Evolutionary conservation across 1,140 invertebrate genomes (phyloP).

Genomic region (Pectinophora gossypiella): DNA sequence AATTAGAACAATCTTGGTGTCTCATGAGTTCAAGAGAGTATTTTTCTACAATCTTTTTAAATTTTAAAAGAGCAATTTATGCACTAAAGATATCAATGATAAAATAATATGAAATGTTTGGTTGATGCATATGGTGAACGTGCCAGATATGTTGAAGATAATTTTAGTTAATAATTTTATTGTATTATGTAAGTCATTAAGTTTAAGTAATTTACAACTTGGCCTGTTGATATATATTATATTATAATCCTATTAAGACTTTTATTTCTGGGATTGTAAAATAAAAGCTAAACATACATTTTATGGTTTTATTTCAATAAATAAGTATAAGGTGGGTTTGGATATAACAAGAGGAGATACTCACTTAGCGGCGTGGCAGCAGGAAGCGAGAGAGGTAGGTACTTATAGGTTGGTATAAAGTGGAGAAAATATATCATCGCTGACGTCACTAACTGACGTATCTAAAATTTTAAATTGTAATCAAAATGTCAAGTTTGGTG

Average conservation of each 20-base stretch:
- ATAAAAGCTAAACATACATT: constrained; percentile 64
- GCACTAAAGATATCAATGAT: constrained; percentile 63
- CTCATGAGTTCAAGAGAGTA: constrained; percentile 65
- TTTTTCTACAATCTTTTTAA: constrained; percentile 73
- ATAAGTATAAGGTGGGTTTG: no score
- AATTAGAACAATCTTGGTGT: constrained; percentile 56
- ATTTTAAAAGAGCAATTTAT: constrained; percentile 64
- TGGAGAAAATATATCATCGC: no score
- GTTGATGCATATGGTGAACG: constrained; percentile 65
- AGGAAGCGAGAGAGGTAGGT: no score
- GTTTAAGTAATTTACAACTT: constrained; percentile 75
- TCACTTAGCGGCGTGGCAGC: no score
- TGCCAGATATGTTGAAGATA: constrained; percentile 72
- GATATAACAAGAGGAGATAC: no score
- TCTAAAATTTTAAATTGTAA: no score
- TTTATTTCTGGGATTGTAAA: constrained; percentile 75
- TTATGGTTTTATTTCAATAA: constrained; percentile 39
- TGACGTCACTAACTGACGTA: no score
- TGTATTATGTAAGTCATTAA: constrained; percentile 74
- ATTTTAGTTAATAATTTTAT: constrained; percentile 75
- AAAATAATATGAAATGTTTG: constrained; percentile 56
- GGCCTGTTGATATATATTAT: constrained; percentile 74
- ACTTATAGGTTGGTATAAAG: no score
- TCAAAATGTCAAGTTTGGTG: no score
- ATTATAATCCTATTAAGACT: constrained; percentile 74